Conservation (phyloP, 2,113 vertebrate species). For the Polypterus senegalus region DNA sequence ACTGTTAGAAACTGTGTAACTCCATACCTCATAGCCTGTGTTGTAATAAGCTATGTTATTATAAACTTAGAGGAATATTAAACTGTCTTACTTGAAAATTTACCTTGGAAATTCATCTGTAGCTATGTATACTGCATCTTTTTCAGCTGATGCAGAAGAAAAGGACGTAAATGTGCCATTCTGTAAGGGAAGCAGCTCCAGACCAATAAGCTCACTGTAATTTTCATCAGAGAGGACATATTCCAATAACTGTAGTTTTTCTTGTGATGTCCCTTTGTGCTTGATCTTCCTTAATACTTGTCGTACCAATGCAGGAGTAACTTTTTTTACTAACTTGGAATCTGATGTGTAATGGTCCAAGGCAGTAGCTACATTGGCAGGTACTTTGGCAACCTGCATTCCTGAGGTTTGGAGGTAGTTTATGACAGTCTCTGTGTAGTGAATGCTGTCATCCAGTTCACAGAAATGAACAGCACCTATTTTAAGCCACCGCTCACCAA, state of each 20-base stretch:
- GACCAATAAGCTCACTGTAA: conserved; percentile 82
- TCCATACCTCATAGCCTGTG: too few species aligned
- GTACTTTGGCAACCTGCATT: conserved; percentile 73
- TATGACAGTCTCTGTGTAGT: conserved; percentile 63
- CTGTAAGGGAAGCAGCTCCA: conserved; percentile 86
- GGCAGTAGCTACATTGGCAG: conserved; percentile 58
- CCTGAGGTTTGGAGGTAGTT: conserved; percentile 88
- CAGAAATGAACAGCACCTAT: conserved; percentile 74
- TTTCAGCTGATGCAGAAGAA: conserved; percentile 78
- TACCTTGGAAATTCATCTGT: conserved; percentile 88
- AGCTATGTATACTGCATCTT: conserved; percentile 78
- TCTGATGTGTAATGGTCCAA: conserved; percentile 41
- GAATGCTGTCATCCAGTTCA: conserved; percentile 62
- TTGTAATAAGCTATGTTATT: too few species aligned
- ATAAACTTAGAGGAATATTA: too few species aligned
- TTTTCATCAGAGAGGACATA: conserved; percentile 74
- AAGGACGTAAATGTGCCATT: conserved; percentile 70
- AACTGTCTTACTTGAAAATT: not conserved
- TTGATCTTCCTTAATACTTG: conserved; percentile 70
- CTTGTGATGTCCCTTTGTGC: conserved; percentile 51
- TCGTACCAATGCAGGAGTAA: conserved; percentile 69
- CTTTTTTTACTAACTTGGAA: conserved; percentile 54
- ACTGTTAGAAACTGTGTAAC: too few species aligned
- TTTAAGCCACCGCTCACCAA: conserved; percentile 64
- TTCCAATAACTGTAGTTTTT: conserved; percentile 76